Base-by-base conservation (phyloP, 2,113 vertebrate species). In the Empidonax alnorum region DNA sequence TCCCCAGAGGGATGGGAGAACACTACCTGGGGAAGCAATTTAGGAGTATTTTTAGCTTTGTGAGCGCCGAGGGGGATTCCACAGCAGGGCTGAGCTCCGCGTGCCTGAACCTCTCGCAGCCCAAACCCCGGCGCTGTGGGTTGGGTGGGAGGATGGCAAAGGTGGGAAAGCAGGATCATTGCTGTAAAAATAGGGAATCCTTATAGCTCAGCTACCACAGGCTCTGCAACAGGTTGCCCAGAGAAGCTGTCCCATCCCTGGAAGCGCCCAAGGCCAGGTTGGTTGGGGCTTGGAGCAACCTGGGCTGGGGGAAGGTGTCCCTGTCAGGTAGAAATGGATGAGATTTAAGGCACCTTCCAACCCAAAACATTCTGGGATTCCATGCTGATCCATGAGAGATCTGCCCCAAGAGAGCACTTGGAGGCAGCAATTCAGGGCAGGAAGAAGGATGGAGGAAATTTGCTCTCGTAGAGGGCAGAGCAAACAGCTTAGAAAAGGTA, bases 1-100 rank as follows among this genome's bases (percentile, higher is more conserved):
- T 92, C 96, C 97, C 97, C 42, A 18, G 22, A 89, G 97, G 96
- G 97, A 95, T 93, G 76, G 75, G 80, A 81, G 42, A 89, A 61
- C 61, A 19, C 81, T 91, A 90, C 78, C 94, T 96, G 96, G 94
- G 96, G 97, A 98, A 97, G 97, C 95, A 97, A 96, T 78, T 96
- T 90, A 33, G 46, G 94, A 19, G 93, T 97, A 96, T 97, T 97
- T 98, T 97, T 91, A 96, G 94, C 90, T 89, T 58, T 66, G 12
- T 1, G 1, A 94, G 92, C 90, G 66, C 88, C 44, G 1, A 75
- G 53, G 94, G 94, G 86, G 90, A 90, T 95, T 94, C 88, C 89
- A 4, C 9, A n/a, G 87, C 56, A 31, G 28, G 58, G 78, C 71
- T 67, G 78, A 84, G 83, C 55, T 71, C 71, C 55, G 31, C 37